A percentile compares a stretch with the other conserved stretches of the same genome.
Evolutionary conservation across 2,888 invertebrate genomes (phyloP).

Genomic region (Sicus ferrugineus): DNA sequence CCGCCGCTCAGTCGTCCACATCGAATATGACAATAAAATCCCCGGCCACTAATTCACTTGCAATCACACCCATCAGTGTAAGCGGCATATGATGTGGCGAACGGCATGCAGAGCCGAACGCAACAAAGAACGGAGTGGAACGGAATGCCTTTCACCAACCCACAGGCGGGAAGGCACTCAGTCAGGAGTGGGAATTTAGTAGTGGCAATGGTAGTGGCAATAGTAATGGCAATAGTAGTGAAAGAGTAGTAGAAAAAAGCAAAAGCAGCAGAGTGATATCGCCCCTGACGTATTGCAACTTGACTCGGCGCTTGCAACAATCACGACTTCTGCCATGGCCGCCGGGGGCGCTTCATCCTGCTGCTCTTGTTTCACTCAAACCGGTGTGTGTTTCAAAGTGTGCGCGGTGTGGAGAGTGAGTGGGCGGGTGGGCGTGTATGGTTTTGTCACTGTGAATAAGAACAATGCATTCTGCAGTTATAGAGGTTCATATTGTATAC

Average conservation of each 20-base stretch:
- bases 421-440: background rate
- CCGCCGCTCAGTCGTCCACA: background rate
- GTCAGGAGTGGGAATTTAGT: slow-evolving; percentile 2
- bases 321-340: slow-evolving; percentile 32
- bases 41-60: slow-evolving; percentile 24
- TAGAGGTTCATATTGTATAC: background rate
- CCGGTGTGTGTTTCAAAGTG: background rate
- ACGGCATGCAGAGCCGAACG: background rate
- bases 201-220: background rate
- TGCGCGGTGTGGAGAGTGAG: background rate
- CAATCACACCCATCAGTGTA: background rate
- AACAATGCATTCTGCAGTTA: background rate
- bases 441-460: background rate
- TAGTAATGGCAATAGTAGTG: background rate
- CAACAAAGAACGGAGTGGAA: background rate
- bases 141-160: no score
- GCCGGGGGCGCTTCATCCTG: slow-evolving; percentile 13
- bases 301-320: slow-evolving; percentile 21
- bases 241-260: slow-evolving; percentile 2
- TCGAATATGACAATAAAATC: slow-evolving; percentile 23
- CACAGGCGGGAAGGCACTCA: background rate
- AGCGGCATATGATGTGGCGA: no score
- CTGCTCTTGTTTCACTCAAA: slow-evolving; percentile 1
- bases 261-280: background rate
- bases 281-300: slow-evolving; percentile 7